A percentile compares a stretch with the other conserved stretches of the same genome.
Conservation (phyloP, 2,113 vertebrate species). For the Pyxicephalus adspersus region DNA sequence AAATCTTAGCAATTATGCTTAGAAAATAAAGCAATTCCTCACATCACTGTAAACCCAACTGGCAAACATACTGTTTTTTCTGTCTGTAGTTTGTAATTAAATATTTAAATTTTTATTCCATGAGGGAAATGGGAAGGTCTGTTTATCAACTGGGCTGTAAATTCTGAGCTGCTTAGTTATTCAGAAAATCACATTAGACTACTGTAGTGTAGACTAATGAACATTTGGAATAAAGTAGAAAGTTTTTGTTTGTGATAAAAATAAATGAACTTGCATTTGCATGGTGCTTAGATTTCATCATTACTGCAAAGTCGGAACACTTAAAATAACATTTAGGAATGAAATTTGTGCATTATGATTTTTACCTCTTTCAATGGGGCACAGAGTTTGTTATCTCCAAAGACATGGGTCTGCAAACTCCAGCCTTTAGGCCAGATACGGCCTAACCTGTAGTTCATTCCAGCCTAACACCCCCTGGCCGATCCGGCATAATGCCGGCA, state of each 20-base stretch:
- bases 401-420: too few relatives aligned
- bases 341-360: conserved; percentile 3
- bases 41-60: neutral
- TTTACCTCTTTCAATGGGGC: conserved; percentile 5
- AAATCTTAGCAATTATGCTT: too few relatives aligned
- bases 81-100: neutral
- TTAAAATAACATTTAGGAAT: conserved; percentile 16
- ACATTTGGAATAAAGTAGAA: neutral
- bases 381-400: conserved; percentile 14
- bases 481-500: neutral
- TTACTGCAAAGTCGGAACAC: conserved; percentile 1
- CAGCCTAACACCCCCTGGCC: too few relatives aligned
- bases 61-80: neutral
- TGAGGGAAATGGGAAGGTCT: neutral
- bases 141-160: neutral
- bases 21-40: too few relatives aligned
- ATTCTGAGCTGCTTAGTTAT: neutral
- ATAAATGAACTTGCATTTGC: conserved; percentile 9
- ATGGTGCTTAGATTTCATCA: neutral
- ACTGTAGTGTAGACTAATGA: neutral
- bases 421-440: too few relatives aligned
- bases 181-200: neutral
- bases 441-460: too few relatives aligned
- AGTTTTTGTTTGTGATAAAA: neutral
- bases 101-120: neutral